Evolutionary conservation across 2,888 invertebrate genomes (phyloP).

Genomic region (Ophion ellenae): DNA sequence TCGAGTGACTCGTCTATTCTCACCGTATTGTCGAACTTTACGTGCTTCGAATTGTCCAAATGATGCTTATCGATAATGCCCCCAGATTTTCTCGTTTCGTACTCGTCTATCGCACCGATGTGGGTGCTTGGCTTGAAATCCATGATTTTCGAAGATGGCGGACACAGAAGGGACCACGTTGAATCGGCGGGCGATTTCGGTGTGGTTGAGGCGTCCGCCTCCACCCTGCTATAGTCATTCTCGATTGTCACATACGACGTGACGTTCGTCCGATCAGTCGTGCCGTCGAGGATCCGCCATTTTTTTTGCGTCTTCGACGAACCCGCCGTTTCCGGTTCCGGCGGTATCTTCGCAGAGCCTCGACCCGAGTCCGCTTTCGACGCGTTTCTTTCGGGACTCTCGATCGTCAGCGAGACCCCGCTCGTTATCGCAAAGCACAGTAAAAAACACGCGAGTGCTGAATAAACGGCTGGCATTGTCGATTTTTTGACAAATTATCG

Average conservation of each 20-base stretch:
- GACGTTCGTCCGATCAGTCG: conserved; percentile 20
- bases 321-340: conserved; percentile 10
- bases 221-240: neutral
- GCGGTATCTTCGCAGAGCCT: neutral
- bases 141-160: conserved; percentile 13
- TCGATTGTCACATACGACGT: conserved; percentile 27
- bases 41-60: conserved; percentile 72
- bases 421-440: conserved; percentile 46
- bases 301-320: conserved; percentile 11
- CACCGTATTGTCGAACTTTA: conserved; percentile 71
- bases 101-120: conserved; percentile 69
- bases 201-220: neutral
- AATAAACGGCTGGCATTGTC: conserved; percentile 49
- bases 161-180: conserved; percentile 6
- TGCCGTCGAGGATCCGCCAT: conserved; percentile 41
- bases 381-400: neutral
- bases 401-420: conserved; percentile 1
- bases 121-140: conserved; percentile 76
- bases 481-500: conserved; percentile 3
- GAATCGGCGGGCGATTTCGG: conserved; percentile 1
- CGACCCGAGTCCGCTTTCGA: neutral
- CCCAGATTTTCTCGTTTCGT: conserved; percentile 52
- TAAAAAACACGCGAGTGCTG: conserved; percentile 35
- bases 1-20: conserved; percentile 45
- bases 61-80: conserved; percentile 7